Percentiles rank a stretch among this genome's conserved stretches.
Evolutionary conservation across 2,888 invertebrate species (phyloP).

Genomic region (Sthenelais limicola): DNA sequence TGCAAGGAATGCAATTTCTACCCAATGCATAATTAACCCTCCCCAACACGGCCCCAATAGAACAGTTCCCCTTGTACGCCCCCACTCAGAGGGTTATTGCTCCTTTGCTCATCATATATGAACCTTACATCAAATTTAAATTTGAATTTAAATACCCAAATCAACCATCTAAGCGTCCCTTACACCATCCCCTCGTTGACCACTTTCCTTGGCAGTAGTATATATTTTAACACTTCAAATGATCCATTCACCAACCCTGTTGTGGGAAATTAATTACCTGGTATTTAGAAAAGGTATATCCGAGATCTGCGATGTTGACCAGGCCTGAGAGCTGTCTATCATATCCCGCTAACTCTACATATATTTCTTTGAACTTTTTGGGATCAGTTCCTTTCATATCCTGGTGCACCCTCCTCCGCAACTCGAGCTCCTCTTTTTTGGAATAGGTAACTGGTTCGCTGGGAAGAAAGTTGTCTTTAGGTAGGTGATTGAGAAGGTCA

Average conservation of each 20-base stretch:
- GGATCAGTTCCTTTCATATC: conserved; percentile 56
- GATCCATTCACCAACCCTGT: background rate
- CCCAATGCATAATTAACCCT: no score
- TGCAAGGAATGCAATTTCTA: no score
- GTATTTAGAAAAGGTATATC: conserved; percentile 30
- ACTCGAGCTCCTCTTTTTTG: conserved; percentile 56
- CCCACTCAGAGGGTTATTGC: no score
- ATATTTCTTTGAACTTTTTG: conserved; percentile 58
- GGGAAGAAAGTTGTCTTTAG: conserved; percentile 57
- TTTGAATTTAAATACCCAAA: no score
- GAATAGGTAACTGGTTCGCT: conserved; percentile 53
- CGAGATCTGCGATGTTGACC: conserved; percentile 58
- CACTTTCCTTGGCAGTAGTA: no score
- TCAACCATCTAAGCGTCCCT: no score
- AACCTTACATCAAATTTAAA: no score
- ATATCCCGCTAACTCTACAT: conserved; percentile 60
- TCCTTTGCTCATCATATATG: no score
- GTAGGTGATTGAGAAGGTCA: conserved; percentile 51
- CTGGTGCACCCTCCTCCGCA: conserved; percentile 55
- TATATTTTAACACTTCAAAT: conserved; percentile 2
- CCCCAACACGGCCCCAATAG: no score
- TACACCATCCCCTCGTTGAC: no score
- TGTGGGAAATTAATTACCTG: conserved; percentile 35
- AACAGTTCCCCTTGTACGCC: no score
- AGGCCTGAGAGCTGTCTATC: conserved; percentile 59